Base-by-base conservation (phyloP, 2,113 vertebrate species). In the Aramus guarauna region DNA sequence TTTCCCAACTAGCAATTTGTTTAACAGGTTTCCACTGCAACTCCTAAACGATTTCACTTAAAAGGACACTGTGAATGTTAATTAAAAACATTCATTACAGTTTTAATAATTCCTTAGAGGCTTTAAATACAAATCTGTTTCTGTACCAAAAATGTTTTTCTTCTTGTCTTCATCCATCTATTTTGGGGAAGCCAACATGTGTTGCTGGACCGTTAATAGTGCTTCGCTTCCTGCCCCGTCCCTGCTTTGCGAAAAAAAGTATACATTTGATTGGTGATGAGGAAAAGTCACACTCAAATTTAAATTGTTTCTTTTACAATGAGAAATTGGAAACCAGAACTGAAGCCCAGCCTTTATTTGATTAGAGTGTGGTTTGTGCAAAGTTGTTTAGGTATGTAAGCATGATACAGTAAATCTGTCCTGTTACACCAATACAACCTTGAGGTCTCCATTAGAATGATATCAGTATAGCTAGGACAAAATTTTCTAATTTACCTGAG, bases 1-100 rank as follows among this genome's bases (percentile, higher is more conserved):
- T 94, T 96, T 41, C 50, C 60, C 48, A 81, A 41, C 79, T 64
- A 89, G 48, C 62, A 94, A 96, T 95, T 95, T 95, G 63, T 94
- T 94, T 92, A 94, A 92, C 85, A 78, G 80, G 88, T 94, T 96
- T 94, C 36, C 80, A 87, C 69, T 72, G 73, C 56, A 94, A 72
- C 34, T 94, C 45, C 3, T 18, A 89, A 96, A 91, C 79, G 3
- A 85, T 92, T 96, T 96, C 88, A 92, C 73, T 94, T 91, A 81
- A 91, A 95, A 96, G 69, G 86, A 94, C 91, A 81, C 58, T 73
- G 73, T 81, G 69, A 93, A 73, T 89, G 80, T 94, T 96, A 96
- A 96, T 97, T 96, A 92, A 96, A 96, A 94, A 94, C 86, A 94
- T 94, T 95, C 79, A 85, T 95, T 97, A 85, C 56, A 20, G 34